Evolutionary conservation across 2,797 vertebrate genomes (phyloP).

Genomic region (Muscicapa striata): DNA sequence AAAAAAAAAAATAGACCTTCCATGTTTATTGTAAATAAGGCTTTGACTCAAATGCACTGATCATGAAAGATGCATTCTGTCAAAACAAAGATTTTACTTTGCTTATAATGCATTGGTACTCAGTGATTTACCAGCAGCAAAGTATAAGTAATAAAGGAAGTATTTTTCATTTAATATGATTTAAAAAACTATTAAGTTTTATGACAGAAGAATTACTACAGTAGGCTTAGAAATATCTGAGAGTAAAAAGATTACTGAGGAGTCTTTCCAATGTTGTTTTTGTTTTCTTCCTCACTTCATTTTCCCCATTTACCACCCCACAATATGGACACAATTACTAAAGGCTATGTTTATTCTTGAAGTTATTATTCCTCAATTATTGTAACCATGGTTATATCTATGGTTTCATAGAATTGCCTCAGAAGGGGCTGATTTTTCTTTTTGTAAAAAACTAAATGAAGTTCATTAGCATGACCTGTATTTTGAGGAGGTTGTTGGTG

Average conservation of each 20-base stretch:
- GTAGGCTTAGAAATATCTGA: background rate
- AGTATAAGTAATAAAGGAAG: background rate
- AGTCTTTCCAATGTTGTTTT: background rate
- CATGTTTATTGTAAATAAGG: background rate
- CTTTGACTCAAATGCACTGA: background rate
- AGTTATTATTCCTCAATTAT: background rate
- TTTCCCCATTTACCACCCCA: background rate
- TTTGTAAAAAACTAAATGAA: background rate
- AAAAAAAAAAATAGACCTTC: background rate
- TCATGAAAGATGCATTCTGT: background rate
- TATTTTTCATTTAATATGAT: background rate
- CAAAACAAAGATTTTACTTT: background rate
- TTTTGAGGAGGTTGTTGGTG: background rate
- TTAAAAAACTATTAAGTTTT: background rate
- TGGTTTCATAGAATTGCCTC: background rate
- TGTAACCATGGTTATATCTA: background rate
- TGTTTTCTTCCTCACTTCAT: background rate
- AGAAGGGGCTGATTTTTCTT: background rate
- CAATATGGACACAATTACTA: background rate
- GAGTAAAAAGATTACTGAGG: background rate
- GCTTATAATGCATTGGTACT: accelerated
- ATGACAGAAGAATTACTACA: background rate
- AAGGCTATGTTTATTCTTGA: background rate
- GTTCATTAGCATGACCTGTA: background rate
- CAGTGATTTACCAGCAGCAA: background rate